Evolutionary conservation across 2,888 invertebrate species (phyloP), one percentile per base, ranked within the genome.

Genomic region (Bruchidius siliquastri): DNA sequence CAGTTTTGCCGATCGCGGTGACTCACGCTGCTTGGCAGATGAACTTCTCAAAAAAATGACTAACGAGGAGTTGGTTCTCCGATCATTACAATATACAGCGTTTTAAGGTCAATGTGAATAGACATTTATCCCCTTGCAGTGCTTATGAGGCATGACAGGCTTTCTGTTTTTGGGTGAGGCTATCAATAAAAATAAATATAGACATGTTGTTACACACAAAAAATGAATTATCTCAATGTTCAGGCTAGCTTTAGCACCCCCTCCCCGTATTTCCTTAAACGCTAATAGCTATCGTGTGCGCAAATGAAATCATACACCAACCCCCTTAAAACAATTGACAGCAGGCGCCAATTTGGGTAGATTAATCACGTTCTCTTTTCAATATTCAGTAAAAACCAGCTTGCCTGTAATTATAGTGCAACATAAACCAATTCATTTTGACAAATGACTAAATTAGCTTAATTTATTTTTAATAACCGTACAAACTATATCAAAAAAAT

Each of bases 371-470:
- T 73, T 73, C 66, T 72, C 72, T 75, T 72, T 74, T 74, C 78
- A 76, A 77, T 74, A 76, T 77, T 74, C 71, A 71, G 73, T 75
- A 77, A 74, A 69, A 71, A 49, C 49, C 49, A 49, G 49, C 49
- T 49, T 49, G 49, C 49, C 49, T 4, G 20, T 71, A 71, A 71
- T 71, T 71, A 71, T 20, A 71, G 71, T 22, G 22, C 30, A 71
- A 71, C 71, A 32, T 30, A 26, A 30, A 30, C 71, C 30, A 22
- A 76, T 76, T 76, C 73, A 75, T 77, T 76, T 80, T 82, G 82
- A 82, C 80, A 82, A 82, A 82, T 81, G 81, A 79, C 79, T 81
- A 75, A 80, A 81, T 81, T 81, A 81, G 79, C 80, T 78, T 82
- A 81, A 82, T 82, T 80, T 77, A 75, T 76, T 80, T 82, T 81